Evolutionary conservation across 2,797 vertebrate genomes (phyloP), one percentile per base, ranked within the genome.

Genomic region (Uromys caudimaculatus): DNA sequence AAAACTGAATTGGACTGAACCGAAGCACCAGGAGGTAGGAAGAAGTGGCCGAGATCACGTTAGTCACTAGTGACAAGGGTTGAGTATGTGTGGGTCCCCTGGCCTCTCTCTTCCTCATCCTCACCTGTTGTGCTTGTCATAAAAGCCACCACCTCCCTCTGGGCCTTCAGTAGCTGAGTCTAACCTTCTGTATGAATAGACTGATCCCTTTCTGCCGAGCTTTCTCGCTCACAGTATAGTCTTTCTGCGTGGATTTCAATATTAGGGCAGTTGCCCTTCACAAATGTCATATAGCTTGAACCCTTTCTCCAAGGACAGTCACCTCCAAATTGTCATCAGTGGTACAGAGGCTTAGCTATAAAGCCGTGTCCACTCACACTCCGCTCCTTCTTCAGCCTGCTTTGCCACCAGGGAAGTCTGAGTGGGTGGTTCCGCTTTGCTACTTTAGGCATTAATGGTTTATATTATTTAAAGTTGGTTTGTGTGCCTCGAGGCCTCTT

Each of bases 391-490:
- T 27, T 84, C 71, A 3, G 73, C 62, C 24, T 23, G 12, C 79
- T 64, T 41, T 89, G 83, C 56, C 21, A 75, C 38, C 38, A 13
- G 27, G n/a, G 71, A 92, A 94, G 95, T 62, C 47, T 75, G 77
- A 91, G 78, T 44, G 62, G 88, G 54, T 10, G 4, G 8, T 89
- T 69, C 44, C 17, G 24, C 35, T 64, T 89, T 76, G 9, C 84
- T 60, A 14, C 84, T 95, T 92, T 93, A 83, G 88, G 87, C 95
- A 89, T 76, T 89, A 91, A 96, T 91, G 75, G 78, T 89, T 97
- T 95, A 16, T 90, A 82, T 95, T 94, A 94, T 97, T 96, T 86
- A 58, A 92, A 95, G 92, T 90, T 62, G 69, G 50, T 85, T 35
- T 78, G 64, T 93, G 35, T 64, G 75, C 86, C 82, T 0, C 0